Base-by-base conservation (phyloP, 1,140 invertebrate genomes). In the Anastrepha obliqua region DNA sequence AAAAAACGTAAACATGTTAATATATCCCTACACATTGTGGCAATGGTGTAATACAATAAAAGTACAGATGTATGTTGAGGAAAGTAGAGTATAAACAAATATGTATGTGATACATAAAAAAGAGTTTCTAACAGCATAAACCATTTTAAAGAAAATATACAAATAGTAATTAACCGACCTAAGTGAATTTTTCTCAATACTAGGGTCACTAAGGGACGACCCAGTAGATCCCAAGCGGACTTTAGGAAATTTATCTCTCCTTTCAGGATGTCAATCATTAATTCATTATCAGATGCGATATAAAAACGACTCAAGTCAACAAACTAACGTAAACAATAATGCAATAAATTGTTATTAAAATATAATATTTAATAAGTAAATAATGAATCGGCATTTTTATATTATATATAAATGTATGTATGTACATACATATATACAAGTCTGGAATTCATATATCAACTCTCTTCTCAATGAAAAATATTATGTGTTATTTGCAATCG, bases 231-330 rank as follows among this genome's bases (percentile, higher is more conserved):
- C 98, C 98, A 99, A 93, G 97, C 97, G 90, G 97, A 98, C 95
- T 98, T 98, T 94, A 99, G 96, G 95, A 98, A 98, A 96, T 98
- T 97, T 92, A 99, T 97, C 95, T 98, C 98, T 91, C 97, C 97
- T 95, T 98, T 98, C 95, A 98, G 97, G 94, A 98, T 98, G 95
- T 99, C 98, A 93, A 99, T 97, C 96, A 99, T 97, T 93, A 99
- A 95, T 94, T 98, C 97, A 94, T 98, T 98, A 94, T 99, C 98
- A 91, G 97, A 98, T 93, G 98, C 98, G 93, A 99, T 97, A 96
- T 99, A 99, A 96, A 98, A 99, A 92, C 97, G 96, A 91, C 96
- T 97, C 95, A 98, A 97, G 95, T 99, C 98, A 94, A 97, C 98
- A 95, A 98, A 97, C 98, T 99, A 95, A 90, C 93, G 90, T 89